Evolutionary conservation across 2,113 vertebrate species (phyloP), one percentile per base, ranked within the genome.

Genomic region (Stictonetta naevosa): DNA sequence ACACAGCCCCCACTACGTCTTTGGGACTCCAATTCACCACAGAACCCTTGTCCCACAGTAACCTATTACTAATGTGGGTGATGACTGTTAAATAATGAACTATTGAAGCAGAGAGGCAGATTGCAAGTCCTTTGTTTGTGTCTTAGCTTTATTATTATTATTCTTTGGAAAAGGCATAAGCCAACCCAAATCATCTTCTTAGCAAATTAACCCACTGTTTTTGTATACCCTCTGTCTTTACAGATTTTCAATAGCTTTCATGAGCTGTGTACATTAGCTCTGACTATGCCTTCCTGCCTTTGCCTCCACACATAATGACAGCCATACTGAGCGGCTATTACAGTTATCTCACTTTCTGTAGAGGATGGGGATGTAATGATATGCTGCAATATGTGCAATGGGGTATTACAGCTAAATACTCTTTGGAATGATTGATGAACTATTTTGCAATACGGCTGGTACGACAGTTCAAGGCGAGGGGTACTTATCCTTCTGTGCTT

Each of bases 371-470:
- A 95, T 69, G 88, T 88, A 93, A 97, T 93, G 91, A 93, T 86
- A 96, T 95, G 95, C 93, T 95, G 72, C 94, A 96, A 83, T 91
- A 94, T 94, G 94, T 94, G 91, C 91, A 96, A 83, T 92, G 91
- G 96, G 82, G 82, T 95, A 93, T 93, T 87, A 67, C 56, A 87
- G 86, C 92, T 94, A 94, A 96, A 88, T 67, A 89, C 74, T 83
- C 88, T 56, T 75, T 46, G 86, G 56, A 92, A 86, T 91, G 93
- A 97, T 78, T 76, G 92, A 95, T 85, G 88, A 97, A 91, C 86
- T 87, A 40, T 78, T 74, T 34, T 75, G 83, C 81, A 83, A 73
- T 3, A 31, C 6, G 88, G 52, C 71, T 89, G 83, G 22, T 33
- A 79, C 1, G 6, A 64, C 73, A 69, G 69, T 69, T 86, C 0